Conservation (phyloP, 2,113 vertebrate genomes). For the Archocentrus centrarchus region DNA sequence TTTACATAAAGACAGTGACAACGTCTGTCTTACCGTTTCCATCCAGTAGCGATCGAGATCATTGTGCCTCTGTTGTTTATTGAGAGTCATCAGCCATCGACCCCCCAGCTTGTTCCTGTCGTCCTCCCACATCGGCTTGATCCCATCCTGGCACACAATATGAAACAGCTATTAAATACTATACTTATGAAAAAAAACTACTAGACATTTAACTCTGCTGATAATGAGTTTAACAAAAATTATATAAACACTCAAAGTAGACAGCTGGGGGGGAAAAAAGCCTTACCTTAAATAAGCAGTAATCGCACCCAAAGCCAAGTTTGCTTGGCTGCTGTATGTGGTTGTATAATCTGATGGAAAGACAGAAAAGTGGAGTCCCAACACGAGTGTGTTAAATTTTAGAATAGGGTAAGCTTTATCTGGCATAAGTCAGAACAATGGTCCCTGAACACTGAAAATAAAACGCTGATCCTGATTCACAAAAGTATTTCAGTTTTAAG, state of each 20-base stretch:
- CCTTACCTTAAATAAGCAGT: constrained; percentile 86
- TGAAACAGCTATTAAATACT: not conserved
- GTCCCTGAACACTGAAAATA: not conserved
- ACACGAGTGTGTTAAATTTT: not conserved
- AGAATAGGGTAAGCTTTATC: not conserved
- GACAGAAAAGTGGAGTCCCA: not conserved
- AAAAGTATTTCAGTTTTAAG: too few species aligned
- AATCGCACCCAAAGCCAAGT: constrained; percentile 84
- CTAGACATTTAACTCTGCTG: not conserved
- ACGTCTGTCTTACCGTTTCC: constrained; percentile 77
- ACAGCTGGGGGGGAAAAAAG: not conserved
- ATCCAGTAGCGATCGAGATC: constrained; percentile 87
- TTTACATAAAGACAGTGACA: not conserved
- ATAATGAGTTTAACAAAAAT: not conserved
- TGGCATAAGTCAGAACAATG: not conserved
- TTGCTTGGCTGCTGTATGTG: constrained; percentile 88
- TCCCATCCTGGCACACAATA: constrained; percentile 79
- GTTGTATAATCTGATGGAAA: constrained; percentile 82
- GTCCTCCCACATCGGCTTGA: constrained; percentile 88
- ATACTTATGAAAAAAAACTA: not conserved
- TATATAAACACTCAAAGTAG: not conserved
- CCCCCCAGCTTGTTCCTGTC: constrained; percentile 86
- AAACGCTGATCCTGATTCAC: not conserved
- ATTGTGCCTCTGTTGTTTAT: constrained; percentile 85
- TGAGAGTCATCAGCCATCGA: constrained; percentile 86